phyloP scores from a whole-genome alignment of 2,797 vertebrate species.

The Nyctalus aviator region DNA sequence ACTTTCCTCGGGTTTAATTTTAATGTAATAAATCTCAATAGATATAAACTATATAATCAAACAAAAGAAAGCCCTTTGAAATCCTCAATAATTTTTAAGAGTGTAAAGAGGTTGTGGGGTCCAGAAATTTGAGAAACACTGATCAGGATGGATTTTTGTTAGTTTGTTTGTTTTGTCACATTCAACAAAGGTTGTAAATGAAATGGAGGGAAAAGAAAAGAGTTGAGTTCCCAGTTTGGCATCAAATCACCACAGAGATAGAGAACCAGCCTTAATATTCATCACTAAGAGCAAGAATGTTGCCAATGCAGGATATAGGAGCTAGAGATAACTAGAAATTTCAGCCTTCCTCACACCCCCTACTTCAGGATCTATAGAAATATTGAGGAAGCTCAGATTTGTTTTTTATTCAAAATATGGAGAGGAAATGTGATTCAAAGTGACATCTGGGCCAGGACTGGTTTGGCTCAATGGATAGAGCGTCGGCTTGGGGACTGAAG shows the following conservation, averaged over 20 bases:
- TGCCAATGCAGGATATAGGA: not conserved
- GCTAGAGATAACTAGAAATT: not conserved
- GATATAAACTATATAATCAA: not conserved
- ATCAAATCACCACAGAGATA: not conserved
- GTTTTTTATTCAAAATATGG: conserved; percentile 27
- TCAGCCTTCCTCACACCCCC: not conserved
- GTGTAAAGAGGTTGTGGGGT: not conserved
- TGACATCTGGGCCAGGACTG: not conserved
- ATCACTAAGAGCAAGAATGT: not conserved
- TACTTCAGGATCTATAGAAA: not conserved
- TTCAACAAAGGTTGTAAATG: not conserved
- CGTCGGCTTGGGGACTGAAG: too few relatives aligned
- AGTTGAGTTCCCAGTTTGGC: not conserved
- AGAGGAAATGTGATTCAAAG: conserved; percentile 24
- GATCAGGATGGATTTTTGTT: not conserved
- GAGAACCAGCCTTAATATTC: conserved; percentile 23
- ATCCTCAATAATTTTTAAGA: not conserved
- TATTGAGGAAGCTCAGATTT: not conserved
- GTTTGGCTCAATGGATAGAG: too few relatives aligned
- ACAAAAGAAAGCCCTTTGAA: not conserved
- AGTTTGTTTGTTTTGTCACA: not conserved
- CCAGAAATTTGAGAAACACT: not conserved
- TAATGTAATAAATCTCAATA: conserved; percentile 11
- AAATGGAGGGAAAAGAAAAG: not conserved
- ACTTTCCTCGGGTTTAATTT: conserved; percentile 40